These are phyloP conservation scores for Passer domesticus DNA, from an alignment of 2,113 vertebrate genomes.

Conservation along the genomic window DNA sequence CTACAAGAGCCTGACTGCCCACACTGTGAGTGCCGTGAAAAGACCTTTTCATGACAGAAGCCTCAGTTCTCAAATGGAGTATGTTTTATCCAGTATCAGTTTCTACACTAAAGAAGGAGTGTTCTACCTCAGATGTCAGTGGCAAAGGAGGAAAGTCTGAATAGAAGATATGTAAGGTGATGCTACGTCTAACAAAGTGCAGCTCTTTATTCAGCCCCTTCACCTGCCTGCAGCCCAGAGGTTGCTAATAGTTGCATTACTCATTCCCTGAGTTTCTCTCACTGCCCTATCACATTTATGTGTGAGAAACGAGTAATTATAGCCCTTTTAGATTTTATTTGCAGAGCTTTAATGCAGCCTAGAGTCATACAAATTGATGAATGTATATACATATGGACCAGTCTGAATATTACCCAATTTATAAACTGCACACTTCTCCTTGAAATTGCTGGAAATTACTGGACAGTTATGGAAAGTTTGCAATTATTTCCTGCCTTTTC, in stretches of 20 bases:
- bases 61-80: not conserved
- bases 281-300: not conserved
- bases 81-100: not conserved
- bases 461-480: not conserved
- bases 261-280: not conserved
- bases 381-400: not conserved
- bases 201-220: not conserved
- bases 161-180: not conserved
- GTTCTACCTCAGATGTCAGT: not conserved
- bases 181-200: not conserved
- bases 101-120: not conserved
- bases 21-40: not conserved
- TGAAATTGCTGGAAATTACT: not conserved
- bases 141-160: not conserved
- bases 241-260: not conserved
- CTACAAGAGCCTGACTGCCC: not conserved
- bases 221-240: not conserved
- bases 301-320: not conserved
- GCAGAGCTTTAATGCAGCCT: not conserved
- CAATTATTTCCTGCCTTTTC: not conserved
- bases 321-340: not conserved
- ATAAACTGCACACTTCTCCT: not conserved
- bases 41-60: constrained; percentile 14
- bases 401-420: not conserved
- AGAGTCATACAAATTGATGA: not conserved